Conservation (phyloP, 2,888 invertebrate genomes). For the Perdita meconis region DNA sequence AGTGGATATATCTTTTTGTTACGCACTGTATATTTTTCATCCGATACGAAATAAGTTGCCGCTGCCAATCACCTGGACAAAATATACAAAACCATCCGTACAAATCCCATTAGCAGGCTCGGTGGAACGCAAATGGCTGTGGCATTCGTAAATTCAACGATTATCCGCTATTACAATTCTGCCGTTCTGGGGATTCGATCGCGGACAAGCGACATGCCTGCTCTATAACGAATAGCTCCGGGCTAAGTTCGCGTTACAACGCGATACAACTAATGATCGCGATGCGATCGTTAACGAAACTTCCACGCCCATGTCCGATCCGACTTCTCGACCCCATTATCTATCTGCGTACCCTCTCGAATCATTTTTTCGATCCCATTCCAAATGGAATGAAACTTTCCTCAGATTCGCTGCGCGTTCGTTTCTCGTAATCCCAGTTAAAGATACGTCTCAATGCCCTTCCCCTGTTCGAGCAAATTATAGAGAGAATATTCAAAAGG, state of each 20-base stretch:
- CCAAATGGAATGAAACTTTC: slow-evolving; percentile 8
- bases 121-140: slow-evolving; percentile 38
- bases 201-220: slow-evolving; percentile 44
- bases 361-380: not conserved
- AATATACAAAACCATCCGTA: slow-evolving; percentile 22
- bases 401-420: slow-evolving; percentile 8
- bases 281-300: slow-evolving; percentile 15
- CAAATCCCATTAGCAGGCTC: slow-evolving; percentile 52
- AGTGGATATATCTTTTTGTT: too few relatives aligned
- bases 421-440: not conserved
- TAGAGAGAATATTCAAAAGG: slow-evolving; percentile 17
- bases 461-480: slow-evolving; percentile 15
- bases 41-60: not conserved
- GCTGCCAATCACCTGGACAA: slow-evolving; percentile 22
- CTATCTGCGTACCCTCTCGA: not conserved
- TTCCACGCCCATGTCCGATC: not conserved
- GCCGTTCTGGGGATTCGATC: slow-evolving; percentile 42
- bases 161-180: slow-evolving; percentile 61
- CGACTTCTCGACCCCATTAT: not conserved
- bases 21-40: not conserved
- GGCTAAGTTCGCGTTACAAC: slow-evolving; percentile 34
- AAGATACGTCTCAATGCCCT: not conserved
- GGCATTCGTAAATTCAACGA: slow-evolving; percentile 53
- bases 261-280: slow-evolving; percentile 19
- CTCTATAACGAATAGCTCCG: slow-evolving; percentile 48